Evolutionary conservation across 2,797 vertebrate species (phyloP), one percentile per base, ranked within the genome.

Genomic region (Cetoscarus ocellatus): DNA sequence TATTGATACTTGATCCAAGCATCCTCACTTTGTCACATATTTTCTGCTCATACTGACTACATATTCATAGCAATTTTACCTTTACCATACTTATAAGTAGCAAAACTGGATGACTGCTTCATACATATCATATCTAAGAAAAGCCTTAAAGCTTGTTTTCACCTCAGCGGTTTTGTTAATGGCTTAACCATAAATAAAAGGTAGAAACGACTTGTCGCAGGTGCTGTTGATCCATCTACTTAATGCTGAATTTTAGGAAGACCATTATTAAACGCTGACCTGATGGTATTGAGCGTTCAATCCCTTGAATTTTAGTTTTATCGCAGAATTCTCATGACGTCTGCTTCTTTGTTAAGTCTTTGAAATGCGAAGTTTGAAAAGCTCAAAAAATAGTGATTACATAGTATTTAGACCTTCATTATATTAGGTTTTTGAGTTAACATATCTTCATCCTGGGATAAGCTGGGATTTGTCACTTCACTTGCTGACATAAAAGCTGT

Each of bases 131-230:
- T 82, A 78, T 75, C 73, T 63, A 73, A 59, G 77, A 67, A 84
- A 70, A 68, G 82, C 80, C 83, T 85, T 77, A 84, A 83, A 73
- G 65, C 73, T 44, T 40, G 55, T 83, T 77, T 80, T 83, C 87
- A 89, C 87, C 78, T 83, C 75, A 87, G 84, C 70, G 73, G 72
- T 67, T 87, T 73, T 63, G 55, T 73, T 89, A 87, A 89, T 87
- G 82, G 83, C 84, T 83, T 82, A 82, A 75, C 74, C 70, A 75
- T 68, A 68, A 90, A 70, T 82, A 74, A 81, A 72, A 77, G 54
- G 61, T 68, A 11, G 67, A 71, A 86, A 81, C 79, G 61, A 42
- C 79, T 79, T 83, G 63, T 40, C 43, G 17, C 38, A 59, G 61
- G 62, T 59, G 61, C 58, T 17, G 44, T 61, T 85, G 73, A 83